phyloP scores from a whole-genome alignment of 1,140 invertebrate genomes.

The Psilanteris sp. region DNA sequence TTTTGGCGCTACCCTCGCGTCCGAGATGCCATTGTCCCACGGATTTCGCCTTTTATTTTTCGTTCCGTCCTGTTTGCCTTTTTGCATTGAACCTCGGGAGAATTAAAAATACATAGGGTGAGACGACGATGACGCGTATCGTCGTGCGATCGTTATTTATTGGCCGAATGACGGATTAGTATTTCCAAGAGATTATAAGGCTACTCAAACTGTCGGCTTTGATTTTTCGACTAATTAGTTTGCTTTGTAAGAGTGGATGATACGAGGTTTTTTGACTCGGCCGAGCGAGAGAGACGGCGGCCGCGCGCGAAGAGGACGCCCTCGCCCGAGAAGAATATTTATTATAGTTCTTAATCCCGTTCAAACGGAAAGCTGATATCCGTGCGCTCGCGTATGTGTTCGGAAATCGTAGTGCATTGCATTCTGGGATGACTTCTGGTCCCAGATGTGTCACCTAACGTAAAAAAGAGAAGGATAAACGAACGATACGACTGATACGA shows the following conservation, averaged over 20 bases:
- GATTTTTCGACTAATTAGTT: constrained; percentile 43
- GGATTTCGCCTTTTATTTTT: constrained; percentile 28
- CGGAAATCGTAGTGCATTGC: constrained; percentile 50
- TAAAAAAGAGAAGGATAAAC: constrained; percentile 29
- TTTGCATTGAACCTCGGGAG: constrained; percentile 18
- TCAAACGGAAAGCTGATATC: constrained; percentile 19
- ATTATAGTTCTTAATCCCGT: constrained; percentile 2
- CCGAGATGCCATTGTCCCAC: constrained; percentile 57
- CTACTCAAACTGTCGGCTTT: constrained; percentile 32
- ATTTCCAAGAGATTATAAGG: constrained; percentile 25
- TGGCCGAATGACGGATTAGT: constrained; percentile 48
- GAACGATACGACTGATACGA: constrained; percentile 67
- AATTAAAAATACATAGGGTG: constrained; percentile 36
- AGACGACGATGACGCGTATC: constrained; percentile 26
- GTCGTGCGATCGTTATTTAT: constrained; percentile 38
- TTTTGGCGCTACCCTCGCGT: constrained; percentile 61
- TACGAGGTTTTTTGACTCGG: constrained; percentile 6
- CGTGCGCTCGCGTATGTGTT: constrained; percentile 15
- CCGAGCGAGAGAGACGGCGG: too few relatives aligned
- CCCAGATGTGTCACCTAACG: constrained; percentile 28
- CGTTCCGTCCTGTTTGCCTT: too few relatives aligned
- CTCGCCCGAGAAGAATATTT: not conserved
- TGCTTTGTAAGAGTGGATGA: constrained; percentile 21
- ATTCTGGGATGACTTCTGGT: constrained; percentile 44
- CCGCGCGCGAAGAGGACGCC: too few relatives aligned